Conservation (phyloP, 2,888 invertebrate genomes). For the Eupelmus urozonus region DNA sequence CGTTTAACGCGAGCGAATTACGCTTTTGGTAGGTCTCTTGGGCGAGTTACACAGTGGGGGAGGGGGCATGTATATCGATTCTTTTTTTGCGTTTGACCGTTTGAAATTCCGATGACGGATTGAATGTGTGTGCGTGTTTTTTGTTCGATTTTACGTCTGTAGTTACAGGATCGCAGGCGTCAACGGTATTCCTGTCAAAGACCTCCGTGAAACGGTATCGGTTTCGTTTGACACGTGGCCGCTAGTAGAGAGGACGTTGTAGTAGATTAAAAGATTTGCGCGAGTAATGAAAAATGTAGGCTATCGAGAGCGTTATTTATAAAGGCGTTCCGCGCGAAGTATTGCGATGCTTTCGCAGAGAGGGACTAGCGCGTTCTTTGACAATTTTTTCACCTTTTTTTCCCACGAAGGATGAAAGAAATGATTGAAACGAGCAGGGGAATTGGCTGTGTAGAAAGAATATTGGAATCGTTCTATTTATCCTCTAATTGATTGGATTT, state of each 20-base stretch:
- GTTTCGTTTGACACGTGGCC: conserved; percentile 20
- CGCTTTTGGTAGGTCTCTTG: neutral
- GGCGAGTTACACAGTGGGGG: neutral
- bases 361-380: no score
- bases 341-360: no score
- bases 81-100: neutral
- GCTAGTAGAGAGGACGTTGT: neutral
- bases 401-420: neutral
- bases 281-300: neutral
- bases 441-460: neutral
- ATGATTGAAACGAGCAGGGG: no score
- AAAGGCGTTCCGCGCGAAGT: no score
- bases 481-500: neutral
- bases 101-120: no score
- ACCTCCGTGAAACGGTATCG: conserved; percentile 37
- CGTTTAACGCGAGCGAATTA: conserved; percentile 24
- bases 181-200: conserved; percentile 37
- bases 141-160: conserved; percentile 38
- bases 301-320: no score
- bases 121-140: neutral
- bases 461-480: neutral
- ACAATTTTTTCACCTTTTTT: no score
- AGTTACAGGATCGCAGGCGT: neutral
- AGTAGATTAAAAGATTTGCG: conserved; percentile 27
- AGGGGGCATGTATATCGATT: neutral